A percentile compares a stretch with the other conserved stretches of the same genome.
These are phyloP conservation scores for Ditula angustiorana DNA, from an alignment of 2,888 invertebrate species.

Conservation along the genomic window DNA sequence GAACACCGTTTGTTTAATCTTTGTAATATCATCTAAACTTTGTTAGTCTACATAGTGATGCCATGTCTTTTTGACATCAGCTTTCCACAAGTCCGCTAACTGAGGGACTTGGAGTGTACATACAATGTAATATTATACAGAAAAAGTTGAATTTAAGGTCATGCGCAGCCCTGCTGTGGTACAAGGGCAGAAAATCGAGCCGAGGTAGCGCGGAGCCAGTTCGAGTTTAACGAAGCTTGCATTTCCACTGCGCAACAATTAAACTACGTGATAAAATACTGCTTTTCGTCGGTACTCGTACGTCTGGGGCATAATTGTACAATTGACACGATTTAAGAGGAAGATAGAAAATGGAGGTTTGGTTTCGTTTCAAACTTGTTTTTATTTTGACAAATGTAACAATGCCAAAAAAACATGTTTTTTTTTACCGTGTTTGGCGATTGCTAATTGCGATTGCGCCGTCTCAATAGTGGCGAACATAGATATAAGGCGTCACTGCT, in stretches of 20 bases:
- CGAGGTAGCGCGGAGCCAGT: constrained; percentile 17
- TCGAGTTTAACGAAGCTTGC: constrained; percentile 33
- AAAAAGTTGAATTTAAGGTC: neutral
- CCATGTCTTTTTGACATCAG: neutral
- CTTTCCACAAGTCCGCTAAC: neutral
- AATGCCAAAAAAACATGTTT: too few species aligned
- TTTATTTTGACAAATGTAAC: too few species aligned
- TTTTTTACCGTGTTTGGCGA: neutral
- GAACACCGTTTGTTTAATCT: neutral
- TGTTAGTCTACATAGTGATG: neutral
- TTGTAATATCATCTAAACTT: neutral
- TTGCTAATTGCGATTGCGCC: neutral
- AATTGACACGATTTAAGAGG: neutral
- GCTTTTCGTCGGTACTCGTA: neutral
- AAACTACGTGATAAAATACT: constrained; percentile 25
- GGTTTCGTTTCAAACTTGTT: neutral
- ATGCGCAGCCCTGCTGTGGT: neutral
- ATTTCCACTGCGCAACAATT: constrained; percentile 30
- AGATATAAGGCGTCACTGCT: constrained; percentile 20
- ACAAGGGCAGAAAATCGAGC: constrained; percentile 10
- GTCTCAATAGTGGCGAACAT: neutral
- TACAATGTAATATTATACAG: neutral
- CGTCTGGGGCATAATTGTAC: neutral
- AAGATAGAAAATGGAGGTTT: neutral
- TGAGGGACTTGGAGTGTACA: neutral